Conservation (phyloP, 1,140 invertebrate genomes). For the Euschistus heros region DNA sequence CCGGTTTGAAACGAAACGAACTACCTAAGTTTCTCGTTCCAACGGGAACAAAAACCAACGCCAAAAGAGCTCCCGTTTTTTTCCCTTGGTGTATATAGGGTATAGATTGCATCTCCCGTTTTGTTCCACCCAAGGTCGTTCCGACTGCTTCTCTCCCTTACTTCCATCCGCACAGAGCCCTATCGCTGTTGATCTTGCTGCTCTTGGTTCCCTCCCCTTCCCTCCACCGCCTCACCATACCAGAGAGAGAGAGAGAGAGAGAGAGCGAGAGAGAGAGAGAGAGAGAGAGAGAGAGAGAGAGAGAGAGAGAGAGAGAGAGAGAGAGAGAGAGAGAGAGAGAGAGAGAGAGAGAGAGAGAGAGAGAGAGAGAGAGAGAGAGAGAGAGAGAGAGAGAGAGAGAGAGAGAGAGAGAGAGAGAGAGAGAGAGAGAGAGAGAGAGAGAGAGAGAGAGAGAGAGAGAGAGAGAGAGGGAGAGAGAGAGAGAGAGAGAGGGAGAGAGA, state of each 20-base stretch:
- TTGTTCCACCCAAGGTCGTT: too few species aligned
- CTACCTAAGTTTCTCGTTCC: too few species aligned
- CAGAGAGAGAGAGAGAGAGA: slow-evolving; percentile 13
- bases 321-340: slow-evolving; percentile 7
- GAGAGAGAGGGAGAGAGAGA: not conserved
- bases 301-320: slow-evolving; percentile 15
- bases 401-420: slow-evolving; percentile 2
- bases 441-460: not conserved
- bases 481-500: slow-evolving; percentile 10
- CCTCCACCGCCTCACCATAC: too few species aligned
- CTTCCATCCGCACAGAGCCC: too few species aligned
- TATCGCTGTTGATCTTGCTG: too few species aligned
- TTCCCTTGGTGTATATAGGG: too few species aligned
- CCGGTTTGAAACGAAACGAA: too few species aligned
- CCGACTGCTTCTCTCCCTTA: too few species aligned
- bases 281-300: slow-evolving; percentile 15
- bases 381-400: slow-evolving; percentile 7
- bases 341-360: slow-evolving; percentile 14
- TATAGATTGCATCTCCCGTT: too few species aligned
- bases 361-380: slow-evolving; percentile 15
- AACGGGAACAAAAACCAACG: too few species aligned
- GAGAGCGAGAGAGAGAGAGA: slow-evolving; percentile 13
- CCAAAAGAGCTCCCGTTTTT: too few species aligned
- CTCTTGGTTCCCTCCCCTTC: too few species aligned
- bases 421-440: slow-evolving; percentile 13